Evolutionary conservation across 1,140 invertebrate species (phyloP), one percentile per base, ranked within the genome.

Genomic region (Apis dorsata): DNA sequence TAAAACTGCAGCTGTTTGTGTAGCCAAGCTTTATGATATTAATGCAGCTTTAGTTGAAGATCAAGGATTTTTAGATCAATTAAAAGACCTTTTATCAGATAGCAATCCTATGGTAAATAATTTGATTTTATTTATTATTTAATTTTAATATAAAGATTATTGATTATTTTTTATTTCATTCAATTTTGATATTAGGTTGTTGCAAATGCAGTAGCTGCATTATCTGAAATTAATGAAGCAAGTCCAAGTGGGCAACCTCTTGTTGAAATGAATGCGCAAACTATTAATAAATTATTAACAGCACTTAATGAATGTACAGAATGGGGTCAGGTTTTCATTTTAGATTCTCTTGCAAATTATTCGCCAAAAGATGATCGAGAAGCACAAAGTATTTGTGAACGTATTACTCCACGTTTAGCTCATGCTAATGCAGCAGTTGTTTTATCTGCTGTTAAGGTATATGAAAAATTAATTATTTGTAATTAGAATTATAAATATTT

Each of bases 361-460:
- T 97, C 96, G 28, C 99, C 99, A 0, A 97, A 99, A 90, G 99
- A 99, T 94, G 98, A 99, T 90, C 96, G 98, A 71, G 99, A 99
- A 94, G 99, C 99, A n/a, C 99, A 99, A 94, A 99, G 98, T 87
- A 99, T 99, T 88, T 99, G 99, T 93, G 99, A 99, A 94, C 95
- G 99, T 85, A 99, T 99, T 83, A 99, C 99, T 19, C 99, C 99
- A 8, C 95, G 99, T 57, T 94, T 99, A 80, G 99, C 99, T 49
- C 99, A 99, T 95, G 99, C 99, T 10, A 99, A 99, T 94, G 99
- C 99, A 63, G 99, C 99, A 62, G 99, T 99, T n/a, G 99, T 99
- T 1, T 94, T 99, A 0, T 99, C 98, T 57, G 99, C 99, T 86
- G 99, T 99, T 7, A 99, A 99, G 96, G 98, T 98, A 24, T 57